These are phyloP conservation scores for Rhinolophus sinicus DNA, from an alignment of 2,113 vertebrate genomes.

Conservation along the genomic window DNA sequence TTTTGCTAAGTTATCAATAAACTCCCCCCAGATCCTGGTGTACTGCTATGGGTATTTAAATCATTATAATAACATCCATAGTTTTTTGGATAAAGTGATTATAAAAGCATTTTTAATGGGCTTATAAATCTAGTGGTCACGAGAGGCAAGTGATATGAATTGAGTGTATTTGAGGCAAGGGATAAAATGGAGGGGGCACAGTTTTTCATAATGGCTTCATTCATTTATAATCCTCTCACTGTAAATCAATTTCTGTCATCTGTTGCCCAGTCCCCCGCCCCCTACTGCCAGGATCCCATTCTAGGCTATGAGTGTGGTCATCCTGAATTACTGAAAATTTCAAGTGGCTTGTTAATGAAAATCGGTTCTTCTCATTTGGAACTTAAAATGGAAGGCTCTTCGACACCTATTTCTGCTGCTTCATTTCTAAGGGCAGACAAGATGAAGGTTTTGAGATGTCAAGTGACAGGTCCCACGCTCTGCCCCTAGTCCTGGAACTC, in stretches of 20 bases:
- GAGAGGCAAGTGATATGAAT: slow-evolving; percentile 48
- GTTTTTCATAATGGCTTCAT: slow-evolving; percentile 43
- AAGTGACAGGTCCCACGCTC: not conserved
- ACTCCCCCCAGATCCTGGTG: not conserved
- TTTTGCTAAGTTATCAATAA: slow-evolving; percentile 51
- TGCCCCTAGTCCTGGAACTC: not conserved
- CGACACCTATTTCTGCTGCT: not conserved
- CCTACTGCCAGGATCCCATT: not conserved
- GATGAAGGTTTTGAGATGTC: not conserved
- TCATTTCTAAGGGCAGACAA: slow-evolving; percentile 3
- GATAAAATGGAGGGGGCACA: not conserved
- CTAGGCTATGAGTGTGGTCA: not conserved
- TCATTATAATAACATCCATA: slow-evolving; percentile 32
- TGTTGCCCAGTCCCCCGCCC: not conserved
- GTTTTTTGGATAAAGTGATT: slow-evolving; percentile 37
- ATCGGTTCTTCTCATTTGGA: not conserved
- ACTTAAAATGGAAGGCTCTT: not conserved
- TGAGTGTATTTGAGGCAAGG: slow-evolving; percentile 51
- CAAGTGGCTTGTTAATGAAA: slow-evolving; percentile 31
- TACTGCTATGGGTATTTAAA: slow-evolving; percentile 30
- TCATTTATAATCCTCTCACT: not conserved
- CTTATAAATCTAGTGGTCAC: slow-evolving; percentile 52
- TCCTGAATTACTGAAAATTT: slow-evolving; percentile 1
- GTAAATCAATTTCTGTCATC: not conserved
- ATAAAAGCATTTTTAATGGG: slow-evolving; percentile 62